These are phyloP conservation scores for Neostethus bicornis DNA, from an alignment of 2,797 vertebrate species.

Conservation along the genomic window DNA sequence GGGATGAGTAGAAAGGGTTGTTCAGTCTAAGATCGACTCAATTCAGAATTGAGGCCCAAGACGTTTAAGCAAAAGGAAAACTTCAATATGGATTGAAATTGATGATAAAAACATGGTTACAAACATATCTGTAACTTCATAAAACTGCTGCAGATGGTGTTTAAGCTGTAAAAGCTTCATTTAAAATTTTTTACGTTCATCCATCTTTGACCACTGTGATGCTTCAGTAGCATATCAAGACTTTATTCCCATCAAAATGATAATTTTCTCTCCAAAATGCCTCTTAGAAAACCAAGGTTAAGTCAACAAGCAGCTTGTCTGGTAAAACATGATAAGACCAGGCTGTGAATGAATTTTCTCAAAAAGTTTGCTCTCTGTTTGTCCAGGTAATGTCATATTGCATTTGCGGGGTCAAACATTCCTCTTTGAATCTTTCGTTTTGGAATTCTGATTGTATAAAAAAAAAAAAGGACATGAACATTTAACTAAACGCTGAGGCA, in stretches of 20 bases:
- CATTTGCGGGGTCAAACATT: conserved; percentile 34
- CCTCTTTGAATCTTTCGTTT: conserved; percentile 43
- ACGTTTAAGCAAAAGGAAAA: conserved; percentile 37
- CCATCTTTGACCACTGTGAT: conserved; percentile 44
- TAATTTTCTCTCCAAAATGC: conserved; percentile 62
- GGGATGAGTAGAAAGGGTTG: no score
- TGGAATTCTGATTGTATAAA: conserved; percentile 23
- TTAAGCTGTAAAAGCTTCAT: conserved; percentile 34
- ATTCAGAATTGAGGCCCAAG: no score
- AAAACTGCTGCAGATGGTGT: conserved; percentile 43
- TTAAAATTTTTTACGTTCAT: conserved; percentile 45
- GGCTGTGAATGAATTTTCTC: conserved; percentile 57
- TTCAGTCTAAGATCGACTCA: no score
- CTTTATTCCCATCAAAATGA: conserved; percentile 72
- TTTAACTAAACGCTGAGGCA: conserved; percentile 26
- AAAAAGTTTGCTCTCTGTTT: conserved; percentile 54
- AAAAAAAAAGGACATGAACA: conserved; percentile 30
- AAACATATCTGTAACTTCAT: conserved; percentile 35
- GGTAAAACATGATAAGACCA: conserved; percentile 71
- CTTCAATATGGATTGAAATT: conserved; percentile 31
- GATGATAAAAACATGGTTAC: conserved; percentile 24
- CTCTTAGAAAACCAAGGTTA: conserved; percentile 62
- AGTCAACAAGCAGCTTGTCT: conserved; percentile 75
- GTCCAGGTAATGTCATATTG: conserved; percentile 42
- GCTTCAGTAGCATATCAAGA: conserved; percentile 49